Base-by-base conservation (phyloP, 2,113 vertebrate genomes). In the Hiodon alosoides region DNA sequence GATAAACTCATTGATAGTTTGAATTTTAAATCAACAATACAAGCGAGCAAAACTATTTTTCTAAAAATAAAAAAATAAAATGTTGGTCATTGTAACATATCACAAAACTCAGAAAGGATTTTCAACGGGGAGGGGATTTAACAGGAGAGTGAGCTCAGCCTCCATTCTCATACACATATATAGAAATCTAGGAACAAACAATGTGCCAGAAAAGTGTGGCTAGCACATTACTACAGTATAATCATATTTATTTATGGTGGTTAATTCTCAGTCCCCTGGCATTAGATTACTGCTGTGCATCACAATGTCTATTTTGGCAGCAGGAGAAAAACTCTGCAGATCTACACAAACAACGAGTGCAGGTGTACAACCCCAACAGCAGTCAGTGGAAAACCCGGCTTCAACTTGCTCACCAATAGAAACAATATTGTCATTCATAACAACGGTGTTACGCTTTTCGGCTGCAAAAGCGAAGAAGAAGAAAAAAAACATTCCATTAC, bases 351-450 rank as follows among this genome's bases (percentile, higher is more conserved):
- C 69, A 65, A 6, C 61, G 59, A 14, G 16, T 16, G 62, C 78
- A 76, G 78, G 73, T 72, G 74, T 53, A 62, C 16, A 72, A 72
- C 70, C 64, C 17, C 9, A 13, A 61, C 13, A 3, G 67, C 58
- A 16, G 69, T 75, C 74, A 54, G 77, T 78, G 77, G 80, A 84
- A 82, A 82, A 76, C 69, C 70, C 60, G 16, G 77, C 54, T 61
- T 47, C 69, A 51, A 61, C 57, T 73, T 47, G 57, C 76, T 74
- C 74, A 50, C 70, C 62, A 55, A 73, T 47, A 67, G 74, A 78
- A 69, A 76, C 72, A 80, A 80, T 80, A 80, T 79, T 79, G 76
- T 80, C 75, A 64, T 69, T 76, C 77, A 72, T 75, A 80, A 84
- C 82, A 79, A 80, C 69, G 71, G 76, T 3, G 73, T 79, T 60